Evolutionary conservation across 2,797 vertebrate species (phyloP).

Genomic region (Anableps anableps): DNA sequence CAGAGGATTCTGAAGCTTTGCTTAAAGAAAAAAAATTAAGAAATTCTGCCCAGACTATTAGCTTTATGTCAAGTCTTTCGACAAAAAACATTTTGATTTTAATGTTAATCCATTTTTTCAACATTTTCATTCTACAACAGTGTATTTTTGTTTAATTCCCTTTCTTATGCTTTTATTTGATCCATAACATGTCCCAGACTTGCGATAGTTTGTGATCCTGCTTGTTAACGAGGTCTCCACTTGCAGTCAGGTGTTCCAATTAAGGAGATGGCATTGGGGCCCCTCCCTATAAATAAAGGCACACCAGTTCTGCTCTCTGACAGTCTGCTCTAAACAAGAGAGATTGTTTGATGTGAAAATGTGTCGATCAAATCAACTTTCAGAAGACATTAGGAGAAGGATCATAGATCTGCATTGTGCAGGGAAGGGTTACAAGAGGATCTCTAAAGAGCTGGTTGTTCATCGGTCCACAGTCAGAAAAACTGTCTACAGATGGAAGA

Average conservation of each 20-base stretch:
- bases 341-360: background rate
- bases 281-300: conserved; percentile 5
- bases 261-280: background rate
- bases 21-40: background rate
- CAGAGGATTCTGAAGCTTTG: background rate
- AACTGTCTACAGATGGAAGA: conserved; percentile 5
- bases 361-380: background rate
- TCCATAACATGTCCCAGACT: background rate
- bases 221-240: background rate
- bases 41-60: no score
- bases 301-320: background rate
- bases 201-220: background rate
- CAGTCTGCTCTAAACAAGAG: background rate
- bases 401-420: background rate
- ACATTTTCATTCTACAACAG: background rate
- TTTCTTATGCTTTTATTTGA: background rate
- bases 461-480: background rate
- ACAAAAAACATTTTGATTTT: background rate
- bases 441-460: conserved; percentile 1
- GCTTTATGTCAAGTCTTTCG: background rate
- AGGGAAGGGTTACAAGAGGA: conserved; percentile 11
- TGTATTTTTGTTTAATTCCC: background rate
- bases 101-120: background rate
- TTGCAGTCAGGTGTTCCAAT: conserved; percentile 14
- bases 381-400: background rate